Percentiles rank a stretch among this genome's conserved stretches.
These are phyloP conservation scores for Neolamprologus caudopunctatus DNA, from an alignment of 2,113 vertebrate species.

Conservation along the genomic window DNA sequence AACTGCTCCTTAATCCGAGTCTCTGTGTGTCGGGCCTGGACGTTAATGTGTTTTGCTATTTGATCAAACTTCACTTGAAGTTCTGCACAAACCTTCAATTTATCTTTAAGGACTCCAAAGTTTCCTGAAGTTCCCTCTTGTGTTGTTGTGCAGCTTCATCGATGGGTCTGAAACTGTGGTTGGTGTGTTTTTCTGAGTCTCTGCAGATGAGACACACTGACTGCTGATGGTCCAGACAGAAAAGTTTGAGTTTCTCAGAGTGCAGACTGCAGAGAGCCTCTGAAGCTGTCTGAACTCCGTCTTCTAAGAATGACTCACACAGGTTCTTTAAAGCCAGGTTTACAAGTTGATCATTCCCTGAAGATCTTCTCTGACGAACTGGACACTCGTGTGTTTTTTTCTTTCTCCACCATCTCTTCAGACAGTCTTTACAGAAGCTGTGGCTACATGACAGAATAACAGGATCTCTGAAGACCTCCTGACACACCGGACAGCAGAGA, in stretches of 20 bases:
- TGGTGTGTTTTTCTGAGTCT: background rate
- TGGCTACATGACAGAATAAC: background rate
- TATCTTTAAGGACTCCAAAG: background rate
- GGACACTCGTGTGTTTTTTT: background rate
- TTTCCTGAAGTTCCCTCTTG: fast-evolving
- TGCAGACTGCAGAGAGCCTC: background rate
- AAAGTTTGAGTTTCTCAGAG: background rate
- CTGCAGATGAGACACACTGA: background rate
- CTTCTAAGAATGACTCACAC: background rate
- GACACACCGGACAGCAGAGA: background rate
- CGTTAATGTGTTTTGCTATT: background rate
- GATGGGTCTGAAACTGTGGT: fast-evolving
- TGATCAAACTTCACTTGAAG: background rate
- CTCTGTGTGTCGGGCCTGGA: background rate
- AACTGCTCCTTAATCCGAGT: background rate
- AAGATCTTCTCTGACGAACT: background rate
- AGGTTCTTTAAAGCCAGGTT: background rate
- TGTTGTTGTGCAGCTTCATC: background rate
- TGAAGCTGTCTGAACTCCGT: background rate
- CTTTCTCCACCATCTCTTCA: background rate
- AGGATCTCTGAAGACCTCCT: background rate
- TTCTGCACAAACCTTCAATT: background rate
- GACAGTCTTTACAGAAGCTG: background rate
- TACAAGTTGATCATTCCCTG: background rate
- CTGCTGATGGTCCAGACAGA: background rate